Base-by-base conservation (phyloP, 2,113 vertebrate species). In the Pseudorhombus dupliciocellatus region DNA sequence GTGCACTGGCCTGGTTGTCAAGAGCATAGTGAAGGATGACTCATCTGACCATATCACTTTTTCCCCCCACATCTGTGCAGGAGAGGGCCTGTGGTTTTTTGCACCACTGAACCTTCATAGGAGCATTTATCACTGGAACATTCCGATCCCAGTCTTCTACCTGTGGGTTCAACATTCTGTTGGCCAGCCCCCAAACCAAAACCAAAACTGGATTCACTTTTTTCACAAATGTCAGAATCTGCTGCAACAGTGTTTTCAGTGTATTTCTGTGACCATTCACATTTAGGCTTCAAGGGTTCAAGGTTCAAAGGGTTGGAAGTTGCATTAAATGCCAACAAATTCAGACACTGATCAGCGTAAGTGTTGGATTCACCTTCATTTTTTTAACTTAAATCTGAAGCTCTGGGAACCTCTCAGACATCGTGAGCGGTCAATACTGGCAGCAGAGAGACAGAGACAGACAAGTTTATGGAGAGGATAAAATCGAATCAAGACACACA, bases 401-500 rank as follows among this genome's bases (percentile, higher is more conserved):
- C 12, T 42, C 58, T 59, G 54, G 40, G 53, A 52, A 53, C 31
- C n/a, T 48, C 53, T 37, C 5, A 37, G 34, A 16, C 26, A 44
- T 4, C 55, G 16, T 55, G n/a, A 51, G 14, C 31, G 30, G 15
- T 69, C 21, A 50, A 56, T n/a, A 34, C 37, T 59, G 54, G 60
- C 55, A 48, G 37, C 18, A 71, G 56, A 86, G 53, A 59, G 42
- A 74, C 50, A 26, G 51, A 83, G 67, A 63, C 59, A 76, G 65
- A 67, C 67, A 57, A 28, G 75, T 80, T 83, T 73, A 80, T 82
- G 25, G 64, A 65, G 64, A 68, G 60, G 44, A 79, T 71, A 59
- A 70, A 82, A 86, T 78, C n/a, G 1, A 73, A 81, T 88, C 62
- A 79, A 26, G 21, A 79, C 55, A 75, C 24, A 78, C 46, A 67